Percentiles rank a stretch among this genome's conserved stretches.
Conservation (phyloP, 2,888 invertebrate species). For the Trichacis sp. region DNA sequence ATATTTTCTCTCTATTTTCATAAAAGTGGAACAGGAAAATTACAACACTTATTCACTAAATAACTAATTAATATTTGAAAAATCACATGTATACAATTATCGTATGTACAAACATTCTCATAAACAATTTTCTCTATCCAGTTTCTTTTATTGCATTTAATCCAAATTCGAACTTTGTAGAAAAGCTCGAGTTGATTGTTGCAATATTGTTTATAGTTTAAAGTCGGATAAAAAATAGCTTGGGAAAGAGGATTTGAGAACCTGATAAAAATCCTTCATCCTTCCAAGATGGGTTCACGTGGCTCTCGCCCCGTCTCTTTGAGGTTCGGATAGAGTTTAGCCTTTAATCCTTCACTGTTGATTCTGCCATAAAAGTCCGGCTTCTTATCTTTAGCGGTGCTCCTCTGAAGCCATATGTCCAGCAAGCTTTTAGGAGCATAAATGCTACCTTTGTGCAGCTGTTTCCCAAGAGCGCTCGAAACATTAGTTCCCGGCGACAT, state of each 20-base stretch:
- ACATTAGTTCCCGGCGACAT: slow-evolving; percentile 80
- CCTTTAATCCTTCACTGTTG: slow-evolving; percentile 72
- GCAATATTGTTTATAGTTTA: no score
- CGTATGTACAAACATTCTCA: neutral
- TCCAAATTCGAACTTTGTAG: neutral
- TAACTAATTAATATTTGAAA: no score
- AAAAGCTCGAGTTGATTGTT: no score
- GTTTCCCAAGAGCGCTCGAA: slow-evolving; percentile 56
- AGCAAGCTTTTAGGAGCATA: slow-evolving; percentile 72
- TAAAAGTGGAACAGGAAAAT: no score
- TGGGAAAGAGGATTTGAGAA: neutral
- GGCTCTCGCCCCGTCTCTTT: slow-evolving; percentile 70
- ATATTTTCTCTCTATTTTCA: no score
- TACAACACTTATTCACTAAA: no score
- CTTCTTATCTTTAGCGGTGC: slow-evolving; percentile 71
- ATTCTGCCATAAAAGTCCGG: slow-evolving; percentile 75
- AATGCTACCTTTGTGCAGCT: slow-evolving; percentile 61
- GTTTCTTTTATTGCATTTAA: no score
- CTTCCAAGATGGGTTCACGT: slow-evolving; percentile 64
- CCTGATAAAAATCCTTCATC: slow-evolving; percentile 40
- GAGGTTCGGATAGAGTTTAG: slow-evolving; percentile 82
- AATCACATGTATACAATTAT: neutral
- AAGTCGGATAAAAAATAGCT: no score
- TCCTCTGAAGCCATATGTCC: slow-evolving; percentile 76
- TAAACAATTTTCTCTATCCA: no score